A percentile compares a stretch with the other conserved stretches of the same genome.
These are phyloP conservation scores for Naso thynnoides DNA, from an alignment of 2,797 vertebrate species.

Conservation along the genomic window DNA sequence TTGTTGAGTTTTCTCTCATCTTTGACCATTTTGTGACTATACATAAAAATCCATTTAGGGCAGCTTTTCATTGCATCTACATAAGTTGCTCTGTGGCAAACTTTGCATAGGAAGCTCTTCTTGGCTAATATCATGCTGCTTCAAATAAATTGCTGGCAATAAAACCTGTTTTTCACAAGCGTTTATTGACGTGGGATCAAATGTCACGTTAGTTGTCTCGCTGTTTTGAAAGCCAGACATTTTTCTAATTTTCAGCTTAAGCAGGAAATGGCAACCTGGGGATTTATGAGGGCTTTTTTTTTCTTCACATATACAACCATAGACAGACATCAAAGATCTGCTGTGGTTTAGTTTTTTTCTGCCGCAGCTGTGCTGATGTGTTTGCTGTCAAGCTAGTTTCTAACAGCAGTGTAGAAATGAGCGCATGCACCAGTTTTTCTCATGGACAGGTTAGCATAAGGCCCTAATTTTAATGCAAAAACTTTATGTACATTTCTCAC, in stretches of 20 bases:
- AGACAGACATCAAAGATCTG: constrained; percentile 48
- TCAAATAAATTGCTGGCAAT: constrained; percentile 42
- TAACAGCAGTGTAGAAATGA: not conserved
- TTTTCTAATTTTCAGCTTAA: constrained; percentile 35
- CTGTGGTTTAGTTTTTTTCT: constrained; percentile 22
- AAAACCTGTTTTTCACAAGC: constrained; percentile 45
- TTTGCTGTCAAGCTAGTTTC: constrained; percentile 13
- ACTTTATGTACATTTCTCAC: not conserved
- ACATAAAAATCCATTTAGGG: constrained; percentile 27
- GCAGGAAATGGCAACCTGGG: constrained; percentile 63
- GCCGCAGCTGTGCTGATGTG: constrained; percentile 7
- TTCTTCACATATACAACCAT: constrained; percentile 26
- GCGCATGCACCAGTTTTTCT: not conserved
- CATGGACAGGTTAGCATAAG: not conserved
- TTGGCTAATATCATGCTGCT: constrained; percentile 29
- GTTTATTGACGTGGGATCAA: constrained; percentile 60
- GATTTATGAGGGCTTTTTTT: constrained; percentile 45
- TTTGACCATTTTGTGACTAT: constrained; percentile 12
- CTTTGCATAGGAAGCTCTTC: constrained; percentile 43
- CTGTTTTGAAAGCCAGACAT: constrained; percentile 49
- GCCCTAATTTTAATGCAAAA: not conserved
- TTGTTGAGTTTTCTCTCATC: constrained; percentile 31
- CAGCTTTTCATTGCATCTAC: constrained; percentile 39
- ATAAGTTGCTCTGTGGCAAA: constrained; percentile 11
- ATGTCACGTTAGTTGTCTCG: constrained; percentile 36